A percentile compares a stretch with the other conserved stretches of the same genome.
These are phyloP conservation scores for Planiliza haematocheilus DNA, from an alignment of 2,113 vertebrate species.

Conservation along the genomic window DNA sequence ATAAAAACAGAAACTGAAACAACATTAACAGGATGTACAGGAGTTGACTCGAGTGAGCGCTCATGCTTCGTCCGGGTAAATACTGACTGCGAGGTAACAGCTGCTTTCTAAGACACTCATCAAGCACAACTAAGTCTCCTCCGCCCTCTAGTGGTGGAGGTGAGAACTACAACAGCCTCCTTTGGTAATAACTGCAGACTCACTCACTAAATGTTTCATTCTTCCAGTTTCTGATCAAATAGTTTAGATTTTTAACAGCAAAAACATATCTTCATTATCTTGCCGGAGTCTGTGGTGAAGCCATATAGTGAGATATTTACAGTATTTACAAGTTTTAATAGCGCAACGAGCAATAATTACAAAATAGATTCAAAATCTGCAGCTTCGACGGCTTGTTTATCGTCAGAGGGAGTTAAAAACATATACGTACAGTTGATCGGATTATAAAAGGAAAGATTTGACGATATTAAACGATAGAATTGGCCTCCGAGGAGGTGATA, in stretches of 20 bases:
- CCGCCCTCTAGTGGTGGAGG: constrained; percentile 57
- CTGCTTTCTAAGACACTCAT: neutral
- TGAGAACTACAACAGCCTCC: neutral
- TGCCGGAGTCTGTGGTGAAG: no score
- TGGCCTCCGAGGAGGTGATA: neutral
- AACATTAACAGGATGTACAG: constrained; percentile 34
- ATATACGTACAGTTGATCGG: no score
- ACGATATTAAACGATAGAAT: neutral
- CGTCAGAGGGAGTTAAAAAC: no score
- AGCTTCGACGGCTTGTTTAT: no score
- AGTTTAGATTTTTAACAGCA: no score
- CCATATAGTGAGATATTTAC: no score
- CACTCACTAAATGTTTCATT: neutral
- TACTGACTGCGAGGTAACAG: constrained; percentile 37
- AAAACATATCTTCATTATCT: no score
- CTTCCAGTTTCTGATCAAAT: neutral
- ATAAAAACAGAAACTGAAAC: neutral
- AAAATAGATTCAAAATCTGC: no score
- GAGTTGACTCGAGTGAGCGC: neutral
- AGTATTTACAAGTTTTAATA: no score
- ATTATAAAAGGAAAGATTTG: no score
- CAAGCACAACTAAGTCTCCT: neutral
- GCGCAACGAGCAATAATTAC: no score
- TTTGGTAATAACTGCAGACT: neutral
- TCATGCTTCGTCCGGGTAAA: constrained; percentile 18